Evolutionary conservation across 2,797 vertebrate species (phyloP), one percentile per base, ranked within the genome.

Genomic region (Spheniscus humboldti): DNA sequence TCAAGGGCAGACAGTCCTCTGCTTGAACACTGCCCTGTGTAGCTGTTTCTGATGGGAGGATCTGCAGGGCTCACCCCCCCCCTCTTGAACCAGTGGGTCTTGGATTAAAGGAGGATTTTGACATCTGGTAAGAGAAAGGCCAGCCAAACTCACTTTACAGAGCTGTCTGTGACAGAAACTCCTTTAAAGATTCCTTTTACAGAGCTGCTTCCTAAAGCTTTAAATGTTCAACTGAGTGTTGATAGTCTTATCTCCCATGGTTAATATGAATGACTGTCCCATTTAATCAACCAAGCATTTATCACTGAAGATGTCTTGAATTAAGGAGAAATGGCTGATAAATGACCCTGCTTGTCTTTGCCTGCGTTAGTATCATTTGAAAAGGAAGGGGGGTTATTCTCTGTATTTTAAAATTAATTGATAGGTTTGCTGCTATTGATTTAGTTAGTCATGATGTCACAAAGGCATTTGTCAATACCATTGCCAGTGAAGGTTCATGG

Each of bases 391-490:
- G 17, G 37, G 16, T 30, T 82, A 80, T 62, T 89, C 18, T 50
- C 56, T 69, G 41, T 62, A 59, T 67, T 92, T 94, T 82, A 25
- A 56, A 87, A 91, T 77, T 80, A 95, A 81, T 88, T 80, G 62
- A 52, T 33, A 64, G 7, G 12, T 89, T 90, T 88, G 17, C 28
- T 93, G 24, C 60, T 79, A 64, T 89, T 95, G 94, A 89, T 85
- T 87, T 88, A 75, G 74, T 55, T 79, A 84, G 35, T 60, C 33
- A 13, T 91, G 83, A 68, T 91, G 37, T 64, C 84, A 91, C 72
- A 85, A 92, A 96, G 60, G 24, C 68, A 94, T 97, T 95, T 95
- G 74, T 93, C 92, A 93, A 57, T 83, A 92, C 43, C 12, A 14
- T 53, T 88, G 78, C 77, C 45, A 83, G 41, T 39, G 50, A 81